Evolutionary conservation across 2,888 invertebrate genomes (phyloP).

Genomic region (Caenorhabditis sp.): DNA sequence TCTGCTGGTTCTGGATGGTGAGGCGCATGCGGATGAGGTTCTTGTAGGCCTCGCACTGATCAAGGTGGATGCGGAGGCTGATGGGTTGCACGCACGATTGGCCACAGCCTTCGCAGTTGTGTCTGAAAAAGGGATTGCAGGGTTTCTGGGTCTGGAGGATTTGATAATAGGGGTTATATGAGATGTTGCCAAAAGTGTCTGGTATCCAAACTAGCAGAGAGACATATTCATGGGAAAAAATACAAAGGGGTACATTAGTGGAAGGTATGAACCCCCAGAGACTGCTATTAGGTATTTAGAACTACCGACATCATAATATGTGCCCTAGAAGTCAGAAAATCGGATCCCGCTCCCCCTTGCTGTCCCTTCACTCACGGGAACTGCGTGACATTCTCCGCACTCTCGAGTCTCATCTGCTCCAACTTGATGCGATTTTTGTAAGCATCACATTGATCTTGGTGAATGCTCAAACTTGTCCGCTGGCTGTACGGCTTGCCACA

Average conservation of each 20-base stretch:
- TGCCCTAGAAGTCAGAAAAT: too few species aligned
- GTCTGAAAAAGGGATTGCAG: constrained; percentile 57
- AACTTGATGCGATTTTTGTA: constrained; percentile 34
- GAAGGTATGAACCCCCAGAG: too few species aligned
- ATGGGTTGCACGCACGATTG: constrained; percentile 81
- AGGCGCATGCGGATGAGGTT: constrained; percentile 15
- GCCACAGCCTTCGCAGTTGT: constrained; percentile 80
- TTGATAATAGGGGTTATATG: too few species aligned
- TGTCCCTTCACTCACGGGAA: constrained; percentile 37
- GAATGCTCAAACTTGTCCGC: constrained; percentile 81
- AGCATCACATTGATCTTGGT: constrained; percentile 79
- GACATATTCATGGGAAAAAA: too few species aligned
- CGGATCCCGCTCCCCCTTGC: too few species aligned
- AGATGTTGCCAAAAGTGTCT: too few species aligned
- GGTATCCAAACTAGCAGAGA: too few species aligned
- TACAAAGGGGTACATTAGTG: too few species aligned
- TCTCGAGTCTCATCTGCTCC: constrained; percentile 24
- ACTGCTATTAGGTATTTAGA: too few species aligned
- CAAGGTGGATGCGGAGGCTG: constrained; percentile 81
- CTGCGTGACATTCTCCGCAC: constrained; percentile 34
- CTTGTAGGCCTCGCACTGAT: constrained; percentile 77
- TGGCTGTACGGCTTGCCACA: constrained; percentile 81
- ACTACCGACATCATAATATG: too few species aligned
- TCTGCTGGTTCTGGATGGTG: constrained; percentile 17
- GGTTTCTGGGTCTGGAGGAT: too few species aligned